Base-by-base conservation (phyloP, 2,888 invertebrate species). In the Drosophila algonquin region DNA sequence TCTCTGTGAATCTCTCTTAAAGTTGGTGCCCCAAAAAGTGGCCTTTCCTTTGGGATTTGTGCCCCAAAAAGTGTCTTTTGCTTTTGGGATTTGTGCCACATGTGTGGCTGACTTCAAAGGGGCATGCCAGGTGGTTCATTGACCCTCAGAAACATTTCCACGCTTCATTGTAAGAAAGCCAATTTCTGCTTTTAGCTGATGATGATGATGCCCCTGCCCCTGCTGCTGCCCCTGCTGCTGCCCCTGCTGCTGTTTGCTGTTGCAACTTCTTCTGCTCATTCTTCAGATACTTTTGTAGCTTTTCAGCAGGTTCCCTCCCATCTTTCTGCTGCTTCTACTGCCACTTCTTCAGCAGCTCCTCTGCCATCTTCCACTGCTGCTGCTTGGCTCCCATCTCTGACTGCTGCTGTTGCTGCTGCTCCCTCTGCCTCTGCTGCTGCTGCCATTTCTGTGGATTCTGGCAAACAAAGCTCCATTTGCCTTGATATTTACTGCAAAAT, bases 381-480 rank as follows among this genome's bases (percentile, higher is more conserved):
- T 44, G 40, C n/a, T 44, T 21, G 14, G 0, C 35, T 12, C 12
- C 35, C 12, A 35, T 35, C 40, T 40, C 40, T 14, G 40, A 40
- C 40, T 54, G 24, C 63, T 46, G 53, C 30, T 56, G 21, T 14
- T 62, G 21, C 52, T 2, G 52, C 30, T 52, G 16, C 16, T 63
- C 12, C 35, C 12, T 40, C 40, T 14, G 40, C 14, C 40, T 54
- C 16, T 62, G 21, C 52, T 2, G 52, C 30, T 52, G 16, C 16
- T 63, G 21, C 52, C 44, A 24, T 46, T 47, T 47, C 57, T 57
- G 63, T 27, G 50, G 73, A 57, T 73, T 58, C 52, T 64, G 60
- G 64, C 83, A 75, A 82, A 86, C 83, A 83, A 88, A 86, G 88
- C 74, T 67, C 75, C 70, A 88, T 85, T 83, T 85, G 72, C 74